Percentiles rank a stretch among this genome's conserved stretches.
Evolutionary conservation across 2,113 vertebrate genomes (phyloP).

Genomic region (Bubo bubo): DNA sequence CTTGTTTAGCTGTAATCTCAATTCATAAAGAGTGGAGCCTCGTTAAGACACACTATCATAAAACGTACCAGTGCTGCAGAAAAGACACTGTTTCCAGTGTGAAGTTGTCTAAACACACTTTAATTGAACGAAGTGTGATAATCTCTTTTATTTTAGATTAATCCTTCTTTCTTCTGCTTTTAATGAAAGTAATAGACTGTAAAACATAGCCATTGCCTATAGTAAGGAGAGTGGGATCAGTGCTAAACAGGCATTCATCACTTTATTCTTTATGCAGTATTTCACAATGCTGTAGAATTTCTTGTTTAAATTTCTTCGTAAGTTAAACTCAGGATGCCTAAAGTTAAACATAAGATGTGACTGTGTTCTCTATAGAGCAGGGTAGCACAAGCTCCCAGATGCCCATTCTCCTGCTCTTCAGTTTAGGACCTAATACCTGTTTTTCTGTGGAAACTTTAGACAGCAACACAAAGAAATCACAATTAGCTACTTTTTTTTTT

Average conservation of each 20-base stretch:
- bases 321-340: not conserved
- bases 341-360: not conserved
- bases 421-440: not conserved
- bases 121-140: not conserved
- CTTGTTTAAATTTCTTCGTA: not conserved
- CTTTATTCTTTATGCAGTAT: not conserved
- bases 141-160: not conserved
- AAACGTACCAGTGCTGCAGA: not conserved
- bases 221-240: not conserved
- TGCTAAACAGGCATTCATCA: not conserved
- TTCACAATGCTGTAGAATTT: not conserved
- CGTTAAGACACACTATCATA: not conserved
- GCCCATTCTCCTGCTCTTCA: not conserved
- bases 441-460: not conserved
- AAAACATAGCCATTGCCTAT: not conserved
- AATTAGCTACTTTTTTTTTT: not conserved
- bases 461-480: not conserved
- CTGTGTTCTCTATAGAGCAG: not conserved
- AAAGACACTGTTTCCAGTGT: not conserved
- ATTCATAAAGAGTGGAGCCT: not conserved
- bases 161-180: not conserved
- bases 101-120: not conserved
- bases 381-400: not conserved
- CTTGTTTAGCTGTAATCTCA: not conserved
- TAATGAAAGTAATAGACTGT: not conserved